phyloP scores from a whole-genome alignment of 2,888 invertebrate genomes.

The Noctua pronuba region DNA sequence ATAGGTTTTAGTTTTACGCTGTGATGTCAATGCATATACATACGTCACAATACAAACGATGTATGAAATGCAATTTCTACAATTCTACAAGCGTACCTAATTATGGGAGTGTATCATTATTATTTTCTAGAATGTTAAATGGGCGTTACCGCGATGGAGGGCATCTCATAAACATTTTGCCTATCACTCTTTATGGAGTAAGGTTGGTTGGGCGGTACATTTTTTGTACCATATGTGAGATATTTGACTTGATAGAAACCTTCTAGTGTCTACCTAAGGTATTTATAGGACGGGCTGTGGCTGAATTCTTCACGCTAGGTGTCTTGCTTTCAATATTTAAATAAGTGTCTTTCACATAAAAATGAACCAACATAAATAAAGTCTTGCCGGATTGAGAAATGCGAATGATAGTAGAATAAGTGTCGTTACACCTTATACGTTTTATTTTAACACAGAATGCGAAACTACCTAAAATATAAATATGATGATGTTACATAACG shows the following conservation, averaged over 20 bases:
- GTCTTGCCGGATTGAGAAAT: slow-evolving; percentile 45
- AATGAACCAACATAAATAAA: slow-evolving; percentile 51
- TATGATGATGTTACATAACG: slow-evolving; percentile 60
- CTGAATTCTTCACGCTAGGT: slow-evolving; percentile 76
- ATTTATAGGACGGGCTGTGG: slow-evolving; percentile 73
- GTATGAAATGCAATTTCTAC: slow-evolving; percentile 25
- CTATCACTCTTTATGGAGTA: slow-evolving; percentile 84
- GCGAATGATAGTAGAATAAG: slow-evolving; percentile 57
- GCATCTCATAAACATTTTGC: slow-evolving; percentile 88
- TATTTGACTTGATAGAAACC: slow-evolving; percentile 62
- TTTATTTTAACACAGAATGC: slow-evolving; percentile 65
- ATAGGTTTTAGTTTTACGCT: slow-evolving; percentile 47
- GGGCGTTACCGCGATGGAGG: slow-evolving; percentile 89
- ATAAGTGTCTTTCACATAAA: slow-evolving; percentile 41
- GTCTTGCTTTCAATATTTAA: slow-evolving; percentile 69
- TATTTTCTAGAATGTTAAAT: slow-evolving; percentile 89
- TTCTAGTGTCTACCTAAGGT: slow-evolving; percentile 59
- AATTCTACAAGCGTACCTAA: slow-evolving; percentile 35
- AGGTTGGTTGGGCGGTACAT: slow-evolving; percentile 84
- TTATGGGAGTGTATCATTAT: slow-evolving; percentile 70
- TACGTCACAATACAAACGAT: slow-evolving; percentile 30
- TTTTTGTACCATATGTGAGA: slow-evolving; percentile 62
- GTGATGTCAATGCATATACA: slow-evolving; percentile 46
- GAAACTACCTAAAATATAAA: slow-evolving; percentile 59
- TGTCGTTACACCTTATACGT: slow-evolving; percentile 52